Evolutionary conservation across 2,888 invertebrate species (phyloP).

Genomic region (Cerastis leucographa): DNA sequence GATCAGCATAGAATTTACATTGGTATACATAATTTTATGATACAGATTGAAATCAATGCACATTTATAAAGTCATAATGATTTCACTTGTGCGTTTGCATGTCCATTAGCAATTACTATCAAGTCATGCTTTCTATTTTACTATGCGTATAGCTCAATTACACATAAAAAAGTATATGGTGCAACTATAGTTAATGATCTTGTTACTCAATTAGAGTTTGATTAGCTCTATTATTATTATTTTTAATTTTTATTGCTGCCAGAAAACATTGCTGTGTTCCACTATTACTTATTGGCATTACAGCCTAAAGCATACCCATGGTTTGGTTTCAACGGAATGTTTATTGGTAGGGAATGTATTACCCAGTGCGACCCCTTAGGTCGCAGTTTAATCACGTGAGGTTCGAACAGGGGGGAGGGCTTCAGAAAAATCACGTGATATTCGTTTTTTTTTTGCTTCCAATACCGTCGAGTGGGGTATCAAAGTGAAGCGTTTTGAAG

Average conservation of each 20-base stretch:
- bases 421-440: too few relatives aligned
- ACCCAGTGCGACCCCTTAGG: not conserved
- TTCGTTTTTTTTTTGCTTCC: too few relatives aligned
- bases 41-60: conserved; percentile 53
- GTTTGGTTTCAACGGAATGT: not conserved
- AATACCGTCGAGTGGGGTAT: too few relatives aligned
- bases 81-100: conserved; percentile 60
- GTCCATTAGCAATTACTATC: conserved; percentile 46
- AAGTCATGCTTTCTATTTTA: conserved; percentile 60
- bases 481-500: too few relatives aligned
- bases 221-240: not conserved
- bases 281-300: not conserved
- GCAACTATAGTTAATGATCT: not conserved
- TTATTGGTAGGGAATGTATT: not conserved
- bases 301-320: not conserved
- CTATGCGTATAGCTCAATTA: conserved; percentile 28
- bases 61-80: conserved; percentile 24
- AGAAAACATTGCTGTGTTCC: not conserved
- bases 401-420: too few relatives aligned
- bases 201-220: conserved; percentile 16
- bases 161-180: conserved; percentile 11
- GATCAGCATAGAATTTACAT: conserved; percentile 34
- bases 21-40: conserved; percentile 32
- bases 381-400: too few relatives aligned
- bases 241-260: conserved; percentile 3